Conservation (phyloP, 1,140 invertebrate genomes). For the Lasaia peninsularis region DNA sequence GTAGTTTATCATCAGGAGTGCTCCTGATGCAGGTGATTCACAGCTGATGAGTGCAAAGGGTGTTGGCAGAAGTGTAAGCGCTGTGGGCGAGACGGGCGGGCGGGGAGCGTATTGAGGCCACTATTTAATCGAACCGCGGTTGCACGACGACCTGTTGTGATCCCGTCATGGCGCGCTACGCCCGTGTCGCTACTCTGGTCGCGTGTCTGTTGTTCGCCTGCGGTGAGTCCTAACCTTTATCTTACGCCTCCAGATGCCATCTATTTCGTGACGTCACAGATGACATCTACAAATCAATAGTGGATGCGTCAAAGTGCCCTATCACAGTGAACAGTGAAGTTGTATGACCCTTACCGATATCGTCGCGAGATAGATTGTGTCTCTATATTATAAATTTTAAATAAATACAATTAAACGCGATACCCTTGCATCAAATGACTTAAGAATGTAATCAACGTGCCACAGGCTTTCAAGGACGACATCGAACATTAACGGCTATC, state of each 20-base stretch:
- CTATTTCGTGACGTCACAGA: constrained; percentile 65
- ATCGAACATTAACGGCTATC: constrained; percentile 46
- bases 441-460: constrained; percentile 59
- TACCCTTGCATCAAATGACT: constrained; percentile 54
- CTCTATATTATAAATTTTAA: constrained; percentile 46
- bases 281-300: constrained; percentile 49
- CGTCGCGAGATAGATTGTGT: constrained; percentile 59
- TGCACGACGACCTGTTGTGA: constrained; percentile 78
- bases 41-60: constrained; percentile 69
- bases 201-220: constrained; percentile 75
- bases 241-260: constrained; percentile 58
- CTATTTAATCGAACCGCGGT: constrained; percentile 73
- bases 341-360: constrained; percentile 34
- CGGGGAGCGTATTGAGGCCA: constrained; percentile 75
- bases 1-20: constrained; percentile 10
- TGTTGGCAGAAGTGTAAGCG: constrained; percentile 62
- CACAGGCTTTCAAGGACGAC: constrained; percentile 62
- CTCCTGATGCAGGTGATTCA: constrained; percentile 65
- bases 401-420: constrained; percentile 46
- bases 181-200: constrained; percentile 75
- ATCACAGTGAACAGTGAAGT: constrained; percentile 69
- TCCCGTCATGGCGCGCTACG: constrained; percentile 79
- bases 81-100: constrained; percentile 68
- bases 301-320: constrained; percentile 59
- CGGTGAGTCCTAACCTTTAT: constrained; percentile 77